Conservation (phyloP, 2,888 invertebrate species). For the Oscheius sp. region DNA sequence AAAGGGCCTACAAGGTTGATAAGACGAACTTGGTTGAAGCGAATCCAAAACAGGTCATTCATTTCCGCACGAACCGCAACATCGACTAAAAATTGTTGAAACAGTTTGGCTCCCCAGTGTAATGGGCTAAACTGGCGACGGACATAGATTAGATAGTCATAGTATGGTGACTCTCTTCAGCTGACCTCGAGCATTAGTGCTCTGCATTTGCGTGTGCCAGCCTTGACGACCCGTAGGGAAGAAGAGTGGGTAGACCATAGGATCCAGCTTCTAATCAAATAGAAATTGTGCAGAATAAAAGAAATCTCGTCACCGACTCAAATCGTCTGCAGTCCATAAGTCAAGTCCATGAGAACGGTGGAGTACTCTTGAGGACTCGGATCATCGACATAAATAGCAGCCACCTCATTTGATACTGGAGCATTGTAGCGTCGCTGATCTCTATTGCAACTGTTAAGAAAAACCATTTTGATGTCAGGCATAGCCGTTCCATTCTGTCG, state of each 20-base stretch:
- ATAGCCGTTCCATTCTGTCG: neutral
- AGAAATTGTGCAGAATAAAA: neutral
- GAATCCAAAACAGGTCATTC: neutral
- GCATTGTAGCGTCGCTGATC: slow-evolving; percentile 36
- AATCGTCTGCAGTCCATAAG: neutral
- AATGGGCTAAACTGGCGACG: neutral
- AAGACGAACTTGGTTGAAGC: neutral
- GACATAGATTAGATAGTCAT: neutral
- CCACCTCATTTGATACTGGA: slow-evolving; percentile 42
- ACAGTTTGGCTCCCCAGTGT: neutral
- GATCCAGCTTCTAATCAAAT: slow-evolving; percentile 38
- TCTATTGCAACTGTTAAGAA: slow-evolving; percentile 17
- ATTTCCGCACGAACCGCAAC: neutral
- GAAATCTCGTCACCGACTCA: neutral
- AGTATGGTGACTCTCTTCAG: neutral
- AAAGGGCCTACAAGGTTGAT: neutral
- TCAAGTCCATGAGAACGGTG: slow-evolving; percentile 63
- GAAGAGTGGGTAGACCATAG: neutral
- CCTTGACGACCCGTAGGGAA: neutral
- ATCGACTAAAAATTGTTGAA: neutral
- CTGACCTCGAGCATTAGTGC: neutral
- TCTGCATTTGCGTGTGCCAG: neutral
- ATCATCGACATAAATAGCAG: slow-evolving; percentile 45
- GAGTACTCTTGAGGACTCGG: slow-evolving; percentile 55
- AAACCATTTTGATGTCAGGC: slow-evolving; percentile 26